phyloP scores from a whole-genome alignment of 2,888 invertebrate species.

The Baccha elongata region DNA sequence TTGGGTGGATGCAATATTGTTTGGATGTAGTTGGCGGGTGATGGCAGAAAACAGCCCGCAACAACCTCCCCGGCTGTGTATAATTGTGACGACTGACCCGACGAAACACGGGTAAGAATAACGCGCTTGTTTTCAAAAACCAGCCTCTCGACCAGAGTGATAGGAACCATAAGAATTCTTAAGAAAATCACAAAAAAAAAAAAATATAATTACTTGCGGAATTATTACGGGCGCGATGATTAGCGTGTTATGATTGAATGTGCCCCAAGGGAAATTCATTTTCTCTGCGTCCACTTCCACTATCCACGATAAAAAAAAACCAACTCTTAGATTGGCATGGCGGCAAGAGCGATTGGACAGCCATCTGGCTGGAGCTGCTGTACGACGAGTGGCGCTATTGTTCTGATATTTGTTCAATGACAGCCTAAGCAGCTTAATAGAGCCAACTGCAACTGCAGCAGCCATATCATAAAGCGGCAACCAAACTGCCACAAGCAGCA shows the following conservation, averaged over 20 bases:
- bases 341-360: constrained; percentile 55
- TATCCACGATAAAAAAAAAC: not conserved
- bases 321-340: constrained; percentile 49
- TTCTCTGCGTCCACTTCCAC: constrained; percentile 25
- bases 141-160: constrained; percentile 19
- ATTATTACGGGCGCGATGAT: constrained; percentile 65
- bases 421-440: constrained; percentile 63
- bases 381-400: constrained; percentile 71
- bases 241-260: constrained; percentile 70
- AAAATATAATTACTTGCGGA: constrained; percentile 67
- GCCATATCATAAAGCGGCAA: not conserved
- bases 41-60: constrained; percentile 30
- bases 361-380: constrained; percentile 69
- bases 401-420: constrained; percentile 69
- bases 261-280: constrained; percentile 65
- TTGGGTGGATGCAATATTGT: constrained; percentile 26
- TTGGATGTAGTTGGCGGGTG: constrained; percentile 23
- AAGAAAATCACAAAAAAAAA: constrained; percentile 48
- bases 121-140: constrained; percentile 50
- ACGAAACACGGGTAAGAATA: constrained; percentile 4
- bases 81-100: constrained; percentile 23
- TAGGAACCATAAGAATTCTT: constrained; percentile 6
- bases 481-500: constrained; percentile 16
- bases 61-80: constrained; percentile 41
- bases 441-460: constrained; percentile 47